Base-by-base conservation (phyloP, 2,797 vertebrate species). In the Pseudochaenichthys georgianus region DNA sequence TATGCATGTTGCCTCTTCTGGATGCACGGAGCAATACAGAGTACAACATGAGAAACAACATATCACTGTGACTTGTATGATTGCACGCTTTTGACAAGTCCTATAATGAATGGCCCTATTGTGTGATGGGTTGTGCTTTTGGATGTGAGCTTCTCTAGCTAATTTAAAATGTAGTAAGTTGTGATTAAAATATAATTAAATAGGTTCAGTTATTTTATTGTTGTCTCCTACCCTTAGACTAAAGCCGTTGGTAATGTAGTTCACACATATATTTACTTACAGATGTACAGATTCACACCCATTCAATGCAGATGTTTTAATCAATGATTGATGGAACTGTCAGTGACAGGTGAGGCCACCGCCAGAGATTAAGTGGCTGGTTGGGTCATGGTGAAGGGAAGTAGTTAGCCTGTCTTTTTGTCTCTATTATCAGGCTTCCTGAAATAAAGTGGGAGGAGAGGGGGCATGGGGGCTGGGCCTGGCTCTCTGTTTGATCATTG, bases 401-500 rank as follows among this genome's bases (percentile, higher is more conserved):
- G 90, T 90, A 86, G 87, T 90, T 86, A 86, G 80, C 79, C 82
- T 65, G 70, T 72, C 76, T 87, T 92, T 93, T 91, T 88, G 87
- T 92, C 88, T 93, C 88, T 87, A 92, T 95, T 94, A 91, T 94
- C 86, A 83, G 69, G 60, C 86, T 87, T 86, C 86, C 78, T 92
- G 82, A 87, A 94, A 91, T 91, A 90, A 92, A 90, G 88, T 86
- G 89, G 88, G 84, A 77, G 88, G 81, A 83, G 79, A 70, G 78
- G 85, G 72, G 77, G 72, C 55, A 45, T 61, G 58, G 88, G 88
- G 83, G 78, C 72, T 52, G 79, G 79, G 70, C 84, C 93, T 88
- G 92, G 34, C 78, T 81, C 67, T 83, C 88, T 96, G 96, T 98
- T 97, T 98, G 97, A 97, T 98, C 96, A 95, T 94, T 97, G 96